Percentiles rank a stretch among this genome's conserved stretches.
These are phyloP conservation scores for Progne subis DNA, from an alignment of 2,113 vertebrate genomes.

Conservation along the genomic window DNA sequence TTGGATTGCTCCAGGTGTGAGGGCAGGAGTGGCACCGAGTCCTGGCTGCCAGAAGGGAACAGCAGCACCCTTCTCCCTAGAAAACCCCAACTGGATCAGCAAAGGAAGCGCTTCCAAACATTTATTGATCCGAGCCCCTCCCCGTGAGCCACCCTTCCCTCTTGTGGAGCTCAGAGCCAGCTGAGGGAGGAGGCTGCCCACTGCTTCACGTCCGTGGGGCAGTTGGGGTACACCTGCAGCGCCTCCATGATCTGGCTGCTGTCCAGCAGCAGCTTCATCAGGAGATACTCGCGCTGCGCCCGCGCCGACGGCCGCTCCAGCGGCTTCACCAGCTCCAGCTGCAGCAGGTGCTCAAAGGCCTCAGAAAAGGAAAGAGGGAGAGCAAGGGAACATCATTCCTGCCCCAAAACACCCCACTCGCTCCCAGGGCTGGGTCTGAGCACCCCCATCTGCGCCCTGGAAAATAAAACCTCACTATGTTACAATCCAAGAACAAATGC, in stretches of 20 bases:
- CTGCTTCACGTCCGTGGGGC: slow-evolving; percentile 91
- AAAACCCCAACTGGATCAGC: fast-evolving
- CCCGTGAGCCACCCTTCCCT: too few relatives aligned
- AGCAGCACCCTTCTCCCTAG: fast-evolving
- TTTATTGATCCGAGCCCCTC: too few relatives aligned
- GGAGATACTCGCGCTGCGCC: slow-evolving; percentile 86
- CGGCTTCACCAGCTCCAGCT: slow-evolving; percentile 89
- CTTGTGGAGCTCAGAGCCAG: slow-evolving; percentile 60
- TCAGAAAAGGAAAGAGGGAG: slow-evolving; percentile 18
- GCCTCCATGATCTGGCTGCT: slow-evolving; percentile 91
- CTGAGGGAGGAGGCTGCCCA: slow-evolving; percentile 87
- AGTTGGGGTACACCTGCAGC: slow-evolving; percentile 92
- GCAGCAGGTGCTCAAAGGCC: slow-evolving; percentile 94
- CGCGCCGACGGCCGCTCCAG: slow-evolving; percentile 78
- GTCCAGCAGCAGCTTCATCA: slow-evolving; percentile 89
- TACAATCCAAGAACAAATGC: too few relatives aligned
- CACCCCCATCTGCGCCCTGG: too few relatives aligned
- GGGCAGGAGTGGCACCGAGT: too few relatives aligned
- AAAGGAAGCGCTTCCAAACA: not conserved
- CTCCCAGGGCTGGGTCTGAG: too few relatives aligned
- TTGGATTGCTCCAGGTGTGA: too few relatives aligned
- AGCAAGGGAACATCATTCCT: fast-evolving
- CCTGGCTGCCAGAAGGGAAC: not conserved
- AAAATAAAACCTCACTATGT: too few relatives aligned
- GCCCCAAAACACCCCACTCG: not conserved